Conservation (phyloP, 1,140 invertebrate genomes). For the Diuraphis noxia region DNA sequence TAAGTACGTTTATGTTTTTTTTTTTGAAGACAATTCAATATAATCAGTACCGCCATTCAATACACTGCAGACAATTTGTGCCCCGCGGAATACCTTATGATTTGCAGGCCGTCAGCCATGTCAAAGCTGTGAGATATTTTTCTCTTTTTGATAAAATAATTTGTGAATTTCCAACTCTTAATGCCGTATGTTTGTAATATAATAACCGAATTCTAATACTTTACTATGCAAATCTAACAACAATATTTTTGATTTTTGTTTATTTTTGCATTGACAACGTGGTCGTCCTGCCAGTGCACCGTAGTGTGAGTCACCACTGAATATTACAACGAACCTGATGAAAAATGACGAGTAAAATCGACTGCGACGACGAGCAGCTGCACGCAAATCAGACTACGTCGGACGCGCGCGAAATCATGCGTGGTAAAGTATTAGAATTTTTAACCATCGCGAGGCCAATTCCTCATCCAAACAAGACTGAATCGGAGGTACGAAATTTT, state of each 20-base stretch:
- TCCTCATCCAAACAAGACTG: not conserved
- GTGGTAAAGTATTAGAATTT: not conserved
- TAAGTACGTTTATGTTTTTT: no score
- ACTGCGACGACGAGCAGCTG: not conserved
- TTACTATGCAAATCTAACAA: not conserved
- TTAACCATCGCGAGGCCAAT: not conserved
- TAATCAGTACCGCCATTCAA: no score
- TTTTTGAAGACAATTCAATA: no score
- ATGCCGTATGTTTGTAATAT: no score
- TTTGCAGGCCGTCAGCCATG: no score
- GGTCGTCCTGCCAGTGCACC: not conserved
- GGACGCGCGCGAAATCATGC: not conserved
- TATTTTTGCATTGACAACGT: not conserved
- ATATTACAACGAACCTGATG: no score
- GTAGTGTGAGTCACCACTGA: not conserved
- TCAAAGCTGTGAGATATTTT: no score
- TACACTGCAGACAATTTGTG: no score
- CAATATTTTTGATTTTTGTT: not conserved
- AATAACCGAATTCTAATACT: not conserved
- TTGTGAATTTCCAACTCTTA: not conserved
- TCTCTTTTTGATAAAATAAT: no score
- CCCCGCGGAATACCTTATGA: no score
- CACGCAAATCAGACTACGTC: not conserved
- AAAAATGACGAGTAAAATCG: not conserved
- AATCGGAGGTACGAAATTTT: not conserved